A percentile compares a stretch with the other conserved stretches of the same genome.
Evolutionary conservation across 2,888 invertebrate species (phyloP).

Genomic region (Eilema caniola): DNA sequence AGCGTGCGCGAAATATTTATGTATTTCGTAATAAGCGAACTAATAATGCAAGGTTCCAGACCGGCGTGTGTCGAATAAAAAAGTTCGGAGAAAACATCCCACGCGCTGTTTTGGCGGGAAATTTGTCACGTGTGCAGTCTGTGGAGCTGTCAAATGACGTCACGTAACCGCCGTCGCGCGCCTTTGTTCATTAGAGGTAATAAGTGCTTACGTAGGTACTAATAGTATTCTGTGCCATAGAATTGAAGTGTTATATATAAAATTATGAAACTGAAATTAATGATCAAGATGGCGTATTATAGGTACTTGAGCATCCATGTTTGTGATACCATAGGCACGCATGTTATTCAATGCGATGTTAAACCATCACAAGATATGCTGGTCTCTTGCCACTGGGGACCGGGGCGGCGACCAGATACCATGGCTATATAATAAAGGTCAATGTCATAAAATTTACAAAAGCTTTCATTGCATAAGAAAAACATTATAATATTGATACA

Average conservation of each 20-base stretch:
- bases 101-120: conserved; percentile 18
- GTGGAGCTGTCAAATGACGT: conserved; percentile 20
- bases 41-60: conserved; percentile 19
- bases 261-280: neutral
- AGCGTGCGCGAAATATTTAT: conserved; percentile 27
- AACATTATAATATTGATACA: too few relatives aligned
- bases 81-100: conserved; percentile 11
- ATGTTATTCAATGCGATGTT: too few relatives aligned
- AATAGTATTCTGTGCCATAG: too few relatives aligned
- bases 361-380: too few relatives aligned
- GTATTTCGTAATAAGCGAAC: conserved; percentile 23
- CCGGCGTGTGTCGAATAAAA: conserved; percentile 17
- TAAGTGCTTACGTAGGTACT: neutral
- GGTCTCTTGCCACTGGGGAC: too few relatives aligned
- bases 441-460: too few relatives aligned
- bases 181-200: neutral
- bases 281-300: neutral
- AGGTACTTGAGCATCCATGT: too few relatives aligned
- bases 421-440: too few relatives aligned
- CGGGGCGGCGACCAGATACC: too few relatives aligned
- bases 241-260: neutral
- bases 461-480: too few relatives aligned
- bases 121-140: conserved; percentile 9
- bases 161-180: neutral
- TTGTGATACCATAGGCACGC: too few relatives aligned